Percentiles rank a stretch among this genome's conserved stretches.
phyloP scores from a whole-genome alignment of 23 tunicate genomes.

The Oikopleura vanhoeffeni region DNA sequence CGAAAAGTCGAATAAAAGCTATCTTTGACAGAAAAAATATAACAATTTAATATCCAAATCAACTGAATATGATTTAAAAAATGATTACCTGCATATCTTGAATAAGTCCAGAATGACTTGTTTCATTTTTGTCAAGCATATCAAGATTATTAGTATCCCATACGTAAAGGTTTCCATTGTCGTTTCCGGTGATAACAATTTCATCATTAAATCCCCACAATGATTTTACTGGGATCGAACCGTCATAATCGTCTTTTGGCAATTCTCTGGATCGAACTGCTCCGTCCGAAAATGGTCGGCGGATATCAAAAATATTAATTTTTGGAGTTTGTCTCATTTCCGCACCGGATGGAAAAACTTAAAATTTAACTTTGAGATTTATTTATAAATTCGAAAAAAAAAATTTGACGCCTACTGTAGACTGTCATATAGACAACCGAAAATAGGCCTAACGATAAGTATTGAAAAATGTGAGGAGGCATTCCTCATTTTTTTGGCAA shows the following conservation, averaged over 20 bases:
- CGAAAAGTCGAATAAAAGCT: no score
- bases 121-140: background rate
- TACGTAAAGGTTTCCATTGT: slow-evolving; percentile 67
- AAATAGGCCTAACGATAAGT: no score
- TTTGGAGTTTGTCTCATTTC: slow-evolving; percentile 71
- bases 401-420: no score
- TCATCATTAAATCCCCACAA: slow-evolving; percentile 77
- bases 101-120: slow-evolving; percentile 27
- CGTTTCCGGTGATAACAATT: slow-evolving; percentile 74
- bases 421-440: no score
- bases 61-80: background rate
- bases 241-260: background rate
- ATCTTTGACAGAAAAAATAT: no score
- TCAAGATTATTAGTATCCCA: slow-evolving; percentile 46
- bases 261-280: background rate
- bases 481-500: no score
- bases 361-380: no score
- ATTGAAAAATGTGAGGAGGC: no score
- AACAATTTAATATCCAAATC: no score
- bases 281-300: slow-evolving; percentile 37
- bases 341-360: slow-evolving; percentile 33
- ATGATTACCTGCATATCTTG: slow-evolving; percentile 74
- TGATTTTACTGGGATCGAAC: background rate
- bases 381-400: no score
- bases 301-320: slow-evolving; percentile 43